Percentiles rank a stretch among this genome's conserved stretches.
Conservation (phyloP, 2,113 vertebrate species). For the Brachyhypopomus gauderio region DNA sequence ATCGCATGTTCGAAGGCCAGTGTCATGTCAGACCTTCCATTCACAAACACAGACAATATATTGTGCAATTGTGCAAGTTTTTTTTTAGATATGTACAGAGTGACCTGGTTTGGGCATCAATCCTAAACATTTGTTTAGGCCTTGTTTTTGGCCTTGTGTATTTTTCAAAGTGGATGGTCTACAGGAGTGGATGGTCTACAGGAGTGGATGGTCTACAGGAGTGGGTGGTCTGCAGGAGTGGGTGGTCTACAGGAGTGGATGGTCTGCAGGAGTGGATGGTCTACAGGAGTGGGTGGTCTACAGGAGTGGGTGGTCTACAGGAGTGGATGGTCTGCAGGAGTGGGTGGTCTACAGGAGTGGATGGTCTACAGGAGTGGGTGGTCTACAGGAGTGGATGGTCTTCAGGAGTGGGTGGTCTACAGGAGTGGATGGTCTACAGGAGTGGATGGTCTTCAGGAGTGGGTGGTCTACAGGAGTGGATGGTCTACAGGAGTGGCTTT, state of each 20-base stretch:
- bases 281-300: neutral
- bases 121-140: neutral
- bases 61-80: neutral
- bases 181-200: neutral
- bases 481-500: neutral
- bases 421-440: slow-evolving; percentile 1
- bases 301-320: neutral
- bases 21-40: neutral
- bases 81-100: neutral
- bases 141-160: neutral
- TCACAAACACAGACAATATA: neutral
- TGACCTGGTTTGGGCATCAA: neutral
- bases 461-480: neutral
- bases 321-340: neutral
- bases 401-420: too few species aligned
- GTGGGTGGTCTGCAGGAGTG: too few species aligned
- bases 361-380: neutral
- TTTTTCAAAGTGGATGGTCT: neutral
- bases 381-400: neutral
- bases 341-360: neutral
- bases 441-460: too few species aligned
- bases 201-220: slow-evolving; percentile 2
- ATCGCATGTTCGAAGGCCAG: neutral
- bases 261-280: neutral
- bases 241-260: neutral